Base-by-base conservation (phyloP, 2,888 invertebrate species). In the Sinodicranocentrus sp. region DNA sequence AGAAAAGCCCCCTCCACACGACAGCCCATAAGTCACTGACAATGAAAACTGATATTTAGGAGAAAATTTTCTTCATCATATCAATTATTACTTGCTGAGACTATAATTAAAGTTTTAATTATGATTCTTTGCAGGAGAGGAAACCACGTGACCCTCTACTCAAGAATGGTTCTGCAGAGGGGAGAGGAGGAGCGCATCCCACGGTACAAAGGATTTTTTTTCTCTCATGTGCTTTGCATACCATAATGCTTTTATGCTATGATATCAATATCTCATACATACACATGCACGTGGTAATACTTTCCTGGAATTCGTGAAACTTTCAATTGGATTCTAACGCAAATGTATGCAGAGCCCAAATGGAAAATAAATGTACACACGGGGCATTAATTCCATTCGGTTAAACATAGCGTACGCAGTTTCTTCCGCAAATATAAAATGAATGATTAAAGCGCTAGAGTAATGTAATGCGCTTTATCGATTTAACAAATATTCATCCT, bases 21-120 rank as follows among this genome's bases (percentile, higher is more conserved):
- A 68, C 68, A 68, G 68, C 68, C 54, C 71, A 71, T 71, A 71
- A 71, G 57, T 71, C 71, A 71, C 71, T 57, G 71, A 68, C 44
- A 68, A 68, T 48, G 68, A 71, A 71, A 71, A 57, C 71, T 71
- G 70, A 70, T 70, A 70, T 68, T 68, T 68, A 68, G 33, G 68
- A 68, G 48, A 48, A 68, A 68, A 68, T 48, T 25, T 48, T 23
- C 68, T n/a, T 48, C 28, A 17, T 52, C 61, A 15, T 73, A 61
- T 73, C 61, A 73, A 73, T 73, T 43, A 61, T 61, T 39, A 44
- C 59, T 73, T 61, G 61, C 61, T 48, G 61, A 39, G 63, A 63
- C 43, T 63, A 65, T 76, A 65, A 76, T 76, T 76, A 54, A 63
- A 63, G 21, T 52, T 63, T 63, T 63, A 67, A 54, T 54, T 57